Percentiles rank a stretch among this genome's conserved stretches.
Evolutionary conservation across 2,797 vertebrate genomes (phyloP).

Genomic region (Rhodeus uyekii): DNA sequence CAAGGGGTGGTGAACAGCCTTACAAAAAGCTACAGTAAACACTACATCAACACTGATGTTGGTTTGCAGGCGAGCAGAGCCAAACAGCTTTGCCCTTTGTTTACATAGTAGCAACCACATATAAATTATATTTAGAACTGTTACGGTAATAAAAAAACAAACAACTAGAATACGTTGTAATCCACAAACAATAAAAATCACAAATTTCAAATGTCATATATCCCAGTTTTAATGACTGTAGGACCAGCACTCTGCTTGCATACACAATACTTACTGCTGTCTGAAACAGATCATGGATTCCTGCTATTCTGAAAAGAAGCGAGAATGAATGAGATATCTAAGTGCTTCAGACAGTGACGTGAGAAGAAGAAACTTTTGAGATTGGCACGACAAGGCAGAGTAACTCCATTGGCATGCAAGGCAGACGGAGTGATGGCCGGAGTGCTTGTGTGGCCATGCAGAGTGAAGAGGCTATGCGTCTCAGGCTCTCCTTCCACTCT

Average conservation of each 20-base stretch:
- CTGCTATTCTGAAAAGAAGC: no score
- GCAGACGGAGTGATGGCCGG: constrained; percentile 36
- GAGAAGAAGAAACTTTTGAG: not conserved
- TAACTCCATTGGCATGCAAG: constrained; percentile 44
- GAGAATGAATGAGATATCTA: not conserved
- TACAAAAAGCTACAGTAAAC: no score
- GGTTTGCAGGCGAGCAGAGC: no score
- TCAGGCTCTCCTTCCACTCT: constrained; percentile 36
- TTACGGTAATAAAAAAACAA: no score
- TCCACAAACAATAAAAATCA: no score
- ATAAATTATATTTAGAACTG: no score
- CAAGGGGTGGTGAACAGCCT: no score
- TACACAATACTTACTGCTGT: not conserved
- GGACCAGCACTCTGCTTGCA: not conserved
- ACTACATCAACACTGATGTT: no score
- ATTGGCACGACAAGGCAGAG: not conserved
- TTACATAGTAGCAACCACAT: no score
- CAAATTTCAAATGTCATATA: no score
- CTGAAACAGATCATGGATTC: not conserved
- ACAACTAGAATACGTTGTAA: no score
- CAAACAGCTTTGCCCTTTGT: no score
- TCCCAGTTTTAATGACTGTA: not conserved
- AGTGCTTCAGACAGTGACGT: not conserved
- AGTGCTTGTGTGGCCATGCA: constrained; percentile 51
- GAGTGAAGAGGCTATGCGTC: constrained; percentile 40